Evolutionary conservation across 2,888 invertebrate genomes (phyloP).

Genomic region (Heliothis peltigera): DNA sequence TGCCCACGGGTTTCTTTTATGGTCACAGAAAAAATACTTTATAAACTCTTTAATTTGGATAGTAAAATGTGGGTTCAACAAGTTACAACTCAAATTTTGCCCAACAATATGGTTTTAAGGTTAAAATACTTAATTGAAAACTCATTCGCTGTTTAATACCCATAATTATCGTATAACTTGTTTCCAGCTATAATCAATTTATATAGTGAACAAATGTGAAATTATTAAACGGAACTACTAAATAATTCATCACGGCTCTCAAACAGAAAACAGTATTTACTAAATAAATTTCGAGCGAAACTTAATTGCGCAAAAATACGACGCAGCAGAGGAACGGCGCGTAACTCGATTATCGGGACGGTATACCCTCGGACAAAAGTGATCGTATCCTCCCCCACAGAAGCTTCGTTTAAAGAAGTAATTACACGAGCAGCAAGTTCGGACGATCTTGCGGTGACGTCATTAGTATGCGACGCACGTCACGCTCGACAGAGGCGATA

Average conservation of each 20-base stretch:
- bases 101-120: not conserved
- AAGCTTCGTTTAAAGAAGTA: constrained; percentile 88
- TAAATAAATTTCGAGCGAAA: constrained; percentile 63
- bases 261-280: constrained; percentile 62
- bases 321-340: constrained; percentile 65
- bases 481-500: constrained; percentile 85
- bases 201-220: constrained; percentile 33
- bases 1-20: constrained; percentile 65
- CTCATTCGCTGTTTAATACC: constrained; percentile 27
- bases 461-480: constrained; percentile 86
- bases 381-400: constrained; percentile 77
- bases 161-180: constrained; percentile 31
- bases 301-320: constrained; percentile 69
- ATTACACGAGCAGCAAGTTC: constrained; percentile 86
- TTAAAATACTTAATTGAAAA: constrained; percentile 8
- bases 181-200: constrained; percentile 19
- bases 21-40: constrained; percentile 52
- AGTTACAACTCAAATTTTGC: too few relatives aligned
- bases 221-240: constrained; percentile 47
- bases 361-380: constrained; percentile 79
- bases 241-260: constrained; percentile 56
- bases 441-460: constrained; percentile 74
- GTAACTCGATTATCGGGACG: constrained; percentile 82
- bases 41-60: constrained; percentile 6
- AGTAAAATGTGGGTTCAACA: not conserved